phyloP scores from a whole-genome alignment of 2,797 vertebrate genomes.

The Helarctos malayanus region DNA sequence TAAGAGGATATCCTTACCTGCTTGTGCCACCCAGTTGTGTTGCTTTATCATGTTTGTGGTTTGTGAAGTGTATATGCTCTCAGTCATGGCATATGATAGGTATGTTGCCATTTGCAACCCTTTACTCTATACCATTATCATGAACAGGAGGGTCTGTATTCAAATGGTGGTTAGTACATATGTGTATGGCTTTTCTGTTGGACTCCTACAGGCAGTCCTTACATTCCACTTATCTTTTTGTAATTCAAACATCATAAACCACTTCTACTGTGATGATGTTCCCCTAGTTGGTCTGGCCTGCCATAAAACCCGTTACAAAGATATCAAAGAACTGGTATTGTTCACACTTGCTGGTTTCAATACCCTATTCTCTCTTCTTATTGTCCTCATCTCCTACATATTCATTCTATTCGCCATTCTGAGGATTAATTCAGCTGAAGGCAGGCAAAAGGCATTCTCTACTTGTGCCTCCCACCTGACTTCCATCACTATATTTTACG shows the following conservation, averaged over 20 bases:
- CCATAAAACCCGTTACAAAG: background rate
- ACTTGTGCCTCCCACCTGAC: slow-evolving; percentile 16
- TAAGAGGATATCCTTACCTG: background rate
- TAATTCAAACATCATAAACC: background rate
- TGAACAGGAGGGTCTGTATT: background rate
- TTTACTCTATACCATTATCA: background rate
- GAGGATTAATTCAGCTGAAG: background rate
- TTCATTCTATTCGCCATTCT: background rate
- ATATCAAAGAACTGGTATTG: background rate
- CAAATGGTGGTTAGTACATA: background rate
- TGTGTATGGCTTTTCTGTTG: background rate
- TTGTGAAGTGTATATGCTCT: background rate
- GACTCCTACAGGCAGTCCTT: background rate
- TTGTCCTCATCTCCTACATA: background rate
- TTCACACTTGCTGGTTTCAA: background rate
- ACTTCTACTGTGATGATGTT: slow-evolving; percentile 28
- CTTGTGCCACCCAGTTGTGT: background rate
- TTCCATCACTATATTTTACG: slow-evolving; percentile 16
- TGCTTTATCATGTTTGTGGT: background rate
- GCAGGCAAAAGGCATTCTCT: background rate
- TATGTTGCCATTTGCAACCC: background rate
- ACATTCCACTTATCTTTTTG: slow-evolving; percentile 36
- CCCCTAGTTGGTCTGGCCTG: background rate
- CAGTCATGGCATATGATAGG: background rate
- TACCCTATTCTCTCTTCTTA: background rate